These are phyloP conservation scores for Dione vanillae DNA, from an alignment of 2,888 invertebrate species.

Conservation along the genomic window DNA sequence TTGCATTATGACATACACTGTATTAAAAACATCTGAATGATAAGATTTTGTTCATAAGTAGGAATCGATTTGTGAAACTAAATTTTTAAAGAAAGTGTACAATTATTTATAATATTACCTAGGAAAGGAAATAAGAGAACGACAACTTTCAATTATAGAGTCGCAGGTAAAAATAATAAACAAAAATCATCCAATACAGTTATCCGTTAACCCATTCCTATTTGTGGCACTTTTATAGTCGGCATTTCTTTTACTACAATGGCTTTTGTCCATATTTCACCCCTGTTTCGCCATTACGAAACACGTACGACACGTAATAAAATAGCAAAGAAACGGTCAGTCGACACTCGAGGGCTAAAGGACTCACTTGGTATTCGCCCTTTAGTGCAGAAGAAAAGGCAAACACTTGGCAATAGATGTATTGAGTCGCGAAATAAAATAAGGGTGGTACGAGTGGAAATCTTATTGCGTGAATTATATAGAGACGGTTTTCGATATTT, in stretches of 20 bases:
- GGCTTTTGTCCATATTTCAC: constrained; percentile 31
- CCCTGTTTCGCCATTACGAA: constrained; percentile 61
- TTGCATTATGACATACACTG: no score
- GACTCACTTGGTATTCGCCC: constrained; percentile 79
- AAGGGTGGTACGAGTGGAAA: constrained; percentile 68
- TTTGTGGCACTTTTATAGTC: constrained; percentile 19
- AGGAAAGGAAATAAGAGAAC: no score
- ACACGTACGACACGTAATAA: constrained; percentile 80
- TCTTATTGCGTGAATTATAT: constrained; percentile 52
- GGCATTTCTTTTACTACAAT: constrained; percentile 19
- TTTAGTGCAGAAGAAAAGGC: constrained; percentile 71
- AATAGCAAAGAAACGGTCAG: constrained; percentile 75
- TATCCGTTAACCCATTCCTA: constrained; percentile 19
- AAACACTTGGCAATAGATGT: constrained; percentile 80
- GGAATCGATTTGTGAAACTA: no score
- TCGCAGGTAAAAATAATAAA: constrained; percentile 7
- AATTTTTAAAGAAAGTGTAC: no score
- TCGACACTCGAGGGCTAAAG: constrained; percentile 73
- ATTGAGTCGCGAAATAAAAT: constrained; percentile 83
- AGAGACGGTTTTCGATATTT: constrained; percentile 57
- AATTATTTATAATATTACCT: no score
- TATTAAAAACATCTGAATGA: no score
- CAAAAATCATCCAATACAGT: constrained; percentile 6
- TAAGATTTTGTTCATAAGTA: no score
- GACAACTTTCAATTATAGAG: no score